Evolutionary conservation across 2,113 vertebrate genomes (phyloP).

Genomic region (Tonatia bakeri): DNA sequence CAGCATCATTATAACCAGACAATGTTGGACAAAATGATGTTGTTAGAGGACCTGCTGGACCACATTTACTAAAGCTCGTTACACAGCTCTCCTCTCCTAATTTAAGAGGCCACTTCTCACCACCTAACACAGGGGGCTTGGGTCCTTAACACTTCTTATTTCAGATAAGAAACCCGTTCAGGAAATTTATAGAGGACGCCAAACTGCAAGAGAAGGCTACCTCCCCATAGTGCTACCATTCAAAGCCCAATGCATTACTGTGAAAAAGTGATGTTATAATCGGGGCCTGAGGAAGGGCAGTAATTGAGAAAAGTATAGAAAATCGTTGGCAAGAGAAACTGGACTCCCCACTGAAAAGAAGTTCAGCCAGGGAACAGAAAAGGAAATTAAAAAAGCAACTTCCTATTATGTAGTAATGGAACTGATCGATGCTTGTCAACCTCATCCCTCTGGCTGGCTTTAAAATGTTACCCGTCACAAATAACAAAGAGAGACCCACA

Average conservation of each 20-base stretch:
- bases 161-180: background rate
- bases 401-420: background rate
- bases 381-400: background rate
- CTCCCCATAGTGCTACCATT: background rate
- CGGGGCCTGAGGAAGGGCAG: background rate
- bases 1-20: rapidly evolving
- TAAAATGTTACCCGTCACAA: background rate
- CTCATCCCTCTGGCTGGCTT: background rate
- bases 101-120: background rate
- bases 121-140: background rate
- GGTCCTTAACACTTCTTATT: background rate
- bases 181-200: background rate
- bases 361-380: background rate
- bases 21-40: background rate
- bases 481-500: background rate
- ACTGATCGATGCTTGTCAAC: background rate
- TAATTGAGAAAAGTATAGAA: background rate
- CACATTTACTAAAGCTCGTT: background rate
- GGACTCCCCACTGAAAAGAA: background rate
- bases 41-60: background rate
- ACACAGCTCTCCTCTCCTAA: background rate
- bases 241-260: background rate
- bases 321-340: background rate
- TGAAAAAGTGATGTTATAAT: background rate
- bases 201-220: too few relatives aligned